Percentiles rank a stretch among this genome's conserved stretches.
Conservation (phyloP, 2,888 invertebrate genomes). For the Perdita meconis region DNA sequence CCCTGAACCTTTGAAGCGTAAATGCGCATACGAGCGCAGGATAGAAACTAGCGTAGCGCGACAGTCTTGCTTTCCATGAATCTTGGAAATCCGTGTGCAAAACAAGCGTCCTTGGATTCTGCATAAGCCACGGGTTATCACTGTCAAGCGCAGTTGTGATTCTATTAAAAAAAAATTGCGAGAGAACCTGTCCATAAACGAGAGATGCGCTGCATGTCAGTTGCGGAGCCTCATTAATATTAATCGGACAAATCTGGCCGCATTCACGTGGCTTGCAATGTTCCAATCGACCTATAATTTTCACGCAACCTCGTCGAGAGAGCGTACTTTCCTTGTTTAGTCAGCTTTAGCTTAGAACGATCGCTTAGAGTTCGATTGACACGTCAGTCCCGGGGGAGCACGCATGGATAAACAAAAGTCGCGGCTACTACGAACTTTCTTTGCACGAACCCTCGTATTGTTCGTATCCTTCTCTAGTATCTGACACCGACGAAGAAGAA, state of each 20-base stretch:
- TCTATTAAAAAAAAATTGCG: neutral
- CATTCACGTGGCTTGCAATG: neutral
- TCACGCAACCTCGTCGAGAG: conserved; percentile 3
- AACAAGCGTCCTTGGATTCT: conserved; percentile 36
- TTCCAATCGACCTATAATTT: neutral
- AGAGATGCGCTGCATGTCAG: neutral
- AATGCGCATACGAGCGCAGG: neutral
- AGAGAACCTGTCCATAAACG: conserved; percentile 17
- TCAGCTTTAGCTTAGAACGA: neutral
- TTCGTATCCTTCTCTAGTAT: conserved; percentile 64
- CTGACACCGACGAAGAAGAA: conserved; percentile 12
- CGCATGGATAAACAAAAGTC: neutral
- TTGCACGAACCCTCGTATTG: conserved; percentile 61
- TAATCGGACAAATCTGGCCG: conserved; percentile 17
- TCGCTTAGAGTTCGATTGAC: neutral
- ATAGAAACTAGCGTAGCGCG: conserved; percentile 26
- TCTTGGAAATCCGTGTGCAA: conserved; percentile 50
- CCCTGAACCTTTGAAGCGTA: neutral
- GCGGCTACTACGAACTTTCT: neutral
- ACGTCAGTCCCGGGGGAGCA: neutral
- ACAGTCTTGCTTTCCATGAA: conserved; percentile 64
- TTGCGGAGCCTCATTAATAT: conserved; percentile 15
- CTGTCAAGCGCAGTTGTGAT: neutral
- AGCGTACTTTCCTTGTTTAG: neutral
- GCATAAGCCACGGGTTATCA: conserved; percentile 26